Evolutionary conservation across 92 coral and sea anemone species (phyloP), one percentile per base, ranked within the genome.

Genomic region (Phenganax subtilis): DNA sequence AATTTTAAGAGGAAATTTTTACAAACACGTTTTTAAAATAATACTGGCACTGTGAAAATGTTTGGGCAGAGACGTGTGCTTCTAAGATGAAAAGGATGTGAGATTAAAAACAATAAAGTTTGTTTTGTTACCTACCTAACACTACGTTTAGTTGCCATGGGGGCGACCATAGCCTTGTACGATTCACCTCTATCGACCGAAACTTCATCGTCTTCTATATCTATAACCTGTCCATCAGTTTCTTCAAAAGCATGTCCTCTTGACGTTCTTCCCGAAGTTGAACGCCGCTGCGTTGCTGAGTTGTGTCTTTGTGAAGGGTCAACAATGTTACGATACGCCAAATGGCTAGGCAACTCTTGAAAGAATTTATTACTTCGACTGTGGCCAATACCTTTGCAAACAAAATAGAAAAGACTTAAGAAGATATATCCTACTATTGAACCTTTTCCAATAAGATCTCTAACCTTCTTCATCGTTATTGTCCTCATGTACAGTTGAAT

Each of bases 101-200:
- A 37, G 47, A 37, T 1, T 37, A 37, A 37, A 37, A 37, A 37
- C 3, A 37, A 14, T 59, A 64, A 20, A 37, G 0, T 68, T 75
- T 53, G 55, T 55, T 1, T 55, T 54, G 8, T 10, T 8, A 53
- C 75, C 55, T 64, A 88, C 90, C 83, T 84, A 77, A 88, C 79
- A 76, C 86, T 86, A 80, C 90, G 64, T 58, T 76, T 84, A 61
- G 86, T 80, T 52, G 75, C 71, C 90, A 88, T 88, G 54, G 90
- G 88, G 47, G 90, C 90, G 30, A 88, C 80, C 17, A 88, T 82
- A 8, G 90, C 88, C 71, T 85, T 88, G 31, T 75, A 80, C 16
- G 85, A 77, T 31, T 85, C 86, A 17, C 65, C 64, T 9, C 66
- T 60, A 11, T 81, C 83, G 20, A 27, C 72, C 15, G 56, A 51